Conservation (phyloP, 1,140 invertebrate species). For the Meloidogyne chitwoodi region DNA sequence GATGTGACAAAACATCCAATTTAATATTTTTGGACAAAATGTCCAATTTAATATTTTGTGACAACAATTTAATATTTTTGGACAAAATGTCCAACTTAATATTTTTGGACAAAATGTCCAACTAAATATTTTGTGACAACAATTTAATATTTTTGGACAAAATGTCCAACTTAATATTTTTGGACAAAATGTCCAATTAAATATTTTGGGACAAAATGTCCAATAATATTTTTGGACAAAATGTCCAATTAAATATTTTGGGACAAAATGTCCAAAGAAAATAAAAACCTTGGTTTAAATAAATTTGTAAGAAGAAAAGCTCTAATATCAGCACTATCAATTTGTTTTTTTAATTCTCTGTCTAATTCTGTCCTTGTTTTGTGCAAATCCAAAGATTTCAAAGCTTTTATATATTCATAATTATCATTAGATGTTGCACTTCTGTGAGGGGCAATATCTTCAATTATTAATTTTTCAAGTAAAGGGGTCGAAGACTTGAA, state of each 20-base stretch:
- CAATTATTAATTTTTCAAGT: constrained; percentile 45
- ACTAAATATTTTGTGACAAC: no score
- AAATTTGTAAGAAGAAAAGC: constrained; percentile 78
- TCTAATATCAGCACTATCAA: constrained; percentile 63
- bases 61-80: no score
- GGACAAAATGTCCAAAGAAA: not conserved
- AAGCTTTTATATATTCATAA: constrained; percentile 24
- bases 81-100: no score
- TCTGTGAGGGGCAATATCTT: constrained; percentile 33
- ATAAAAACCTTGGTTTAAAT: constrained; percentile 60
- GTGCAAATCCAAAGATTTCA: constrained; percentile 44
- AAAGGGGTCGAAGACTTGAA: not conserved
- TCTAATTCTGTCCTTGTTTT: constrained; percentile 34
- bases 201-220: no score
- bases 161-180: not conserved
- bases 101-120: no score
- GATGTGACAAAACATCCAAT: no score
- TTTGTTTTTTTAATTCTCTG: constrained; percentile 22
- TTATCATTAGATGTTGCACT: not conserved
- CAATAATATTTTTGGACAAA: no score
- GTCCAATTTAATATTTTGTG: no score
- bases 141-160: no score
- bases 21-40: no score
- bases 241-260: not conserved
- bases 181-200: no score